Base-by-base conservation (phyloP, 2,888 invertebrate species). In the Loripinus fragilis region DNA sequence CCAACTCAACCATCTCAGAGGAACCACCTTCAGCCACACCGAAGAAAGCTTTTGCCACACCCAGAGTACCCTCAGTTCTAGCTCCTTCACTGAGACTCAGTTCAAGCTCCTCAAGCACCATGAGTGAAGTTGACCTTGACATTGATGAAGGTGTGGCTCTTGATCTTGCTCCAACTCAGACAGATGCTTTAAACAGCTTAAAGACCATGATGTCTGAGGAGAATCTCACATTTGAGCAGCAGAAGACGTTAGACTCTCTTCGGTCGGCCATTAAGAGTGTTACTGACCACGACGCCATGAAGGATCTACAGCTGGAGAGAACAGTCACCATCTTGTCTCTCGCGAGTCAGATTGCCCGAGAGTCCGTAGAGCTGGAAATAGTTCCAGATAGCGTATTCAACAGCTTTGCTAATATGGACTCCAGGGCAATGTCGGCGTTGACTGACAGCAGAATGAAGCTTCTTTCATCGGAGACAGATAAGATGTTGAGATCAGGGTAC, bases 291-390 rank as follows among this genome's bases (percentile, higher is more conserved):
- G 65, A 78, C 17, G 73, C 76, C 0, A 73, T 88, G 45, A 80
- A 83, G 8, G 86, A 87, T 23, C 76, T 80, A 12, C 88, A 90
- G 70, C 79, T 87, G 23, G 85, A 87, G 42, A 73, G 89, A 17
- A 88, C 91, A 10, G 76, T 90, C 33, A 87, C 90, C 0, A 85
- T 91, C 35, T 74, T 89, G 17, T 86, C 88, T 38, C 80, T 90
- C 68, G 91, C 91, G 2, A 87, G 88, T 55, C 90, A 90, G 84
- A 78, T 91, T n/a, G 85, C 89, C 0, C 79, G 85, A 30, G 91
- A 90, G 69, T 87, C 89, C 0, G 78, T 86, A 2, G 84, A 87
- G 41, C 85, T 90, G 15, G 90, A 89, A 15, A 76, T 89, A 8
- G 45, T 87, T 23, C 89, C 90, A 28, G 85, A 87, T 68, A 85